Evolutionary conservation across 1,140 invertebrate species (phyloP).

Genomic region (Thaumatotibia leucotreta): DNA sequence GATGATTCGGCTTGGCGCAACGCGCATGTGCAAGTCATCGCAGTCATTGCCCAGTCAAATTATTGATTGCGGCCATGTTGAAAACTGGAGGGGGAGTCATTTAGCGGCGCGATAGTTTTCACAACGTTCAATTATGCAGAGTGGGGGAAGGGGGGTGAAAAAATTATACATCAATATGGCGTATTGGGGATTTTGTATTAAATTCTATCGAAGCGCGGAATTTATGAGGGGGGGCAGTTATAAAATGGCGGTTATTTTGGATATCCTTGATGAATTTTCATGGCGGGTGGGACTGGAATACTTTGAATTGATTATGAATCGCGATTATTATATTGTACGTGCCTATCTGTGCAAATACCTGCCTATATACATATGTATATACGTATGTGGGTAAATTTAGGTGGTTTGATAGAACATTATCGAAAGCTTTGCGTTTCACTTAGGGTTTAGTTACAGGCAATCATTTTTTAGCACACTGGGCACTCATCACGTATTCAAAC

Average conservation of each 20-base stretch:
- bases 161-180: conserved; percentile 71
- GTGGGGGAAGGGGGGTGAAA: conserved; percentile 49
- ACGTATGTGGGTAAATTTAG: too few species aligned
- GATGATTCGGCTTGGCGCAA: conserved; percentile 53
- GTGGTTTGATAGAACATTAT: too few species aligned
- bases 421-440: too few species aligned
- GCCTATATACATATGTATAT: not conserved
- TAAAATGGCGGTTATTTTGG: not conserved
- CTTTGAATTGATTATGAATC: not conserved
- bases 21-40: conserved; percentile 72
- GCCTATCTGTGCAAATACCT: not conserved
- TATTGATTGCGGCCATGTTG: conserved; percentile 74
- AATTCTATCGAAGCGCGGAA: conserved; percentile 60
- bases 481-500: too few species aligned
- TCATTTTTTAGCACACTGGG: too few species aligned
- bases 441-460: too few species aligned
- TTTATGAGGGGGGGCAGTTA: conserved; percentile 45
- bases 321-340: not conserved
- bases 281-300: conserved; percentile 38
- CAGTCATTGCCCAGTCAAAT: conserved; percentile 75
- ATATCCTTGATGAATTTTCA: conserved; percentile 36
- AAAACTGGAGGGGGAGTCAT: conserved; percentile 60
- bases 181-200: conserved; percentile 67
- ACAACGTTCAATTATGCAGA: conserved; percentile 72
- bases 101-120: conserved; percentile 74